These are phyloP conservation scores for Ceyx cyanopectus DNA, from an alignment of 2,113 vertebrate genomes.

Conservation along the genomic window DNA sequence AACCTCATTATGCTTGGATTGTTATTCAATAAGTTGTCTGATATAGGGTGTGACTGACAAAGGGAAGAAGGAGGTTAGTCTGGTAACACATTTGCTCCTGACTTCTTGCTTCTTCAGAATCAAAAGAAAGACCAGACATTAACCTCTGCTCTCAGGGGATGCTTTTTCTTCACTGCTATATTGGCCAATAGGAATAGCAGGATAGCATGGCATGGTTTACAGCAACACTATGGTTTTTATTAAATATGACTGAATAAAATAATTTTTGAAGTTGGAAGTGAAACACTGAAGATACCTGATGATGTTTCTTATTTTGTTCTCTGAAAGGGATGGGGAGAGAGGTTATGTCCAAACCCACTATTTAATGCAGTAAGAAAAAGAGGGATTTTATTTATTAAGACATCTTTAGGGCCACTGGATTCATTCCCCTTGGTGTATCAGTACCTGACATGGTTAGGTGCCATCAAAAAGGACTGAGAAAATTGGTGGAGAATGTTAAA, in stretches of 20 bases:
- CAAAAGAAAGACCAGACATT: neutral
- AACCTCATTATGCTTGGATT: no score
- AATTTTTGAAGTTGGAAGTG: neutral
- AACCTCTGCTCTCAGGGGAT: neutral
- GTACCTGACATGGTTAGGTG: neutral
- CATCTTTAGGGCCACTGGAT: neutral
- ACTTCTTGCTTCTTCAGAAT: neutral
- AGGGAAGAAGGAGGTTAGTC: neutral
- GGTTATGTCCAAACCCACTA: rapidly evolving
- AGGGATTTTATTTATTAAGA: neutral
- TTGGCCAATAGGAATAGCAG: neutral
- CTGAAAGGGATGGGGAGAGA: neutral
- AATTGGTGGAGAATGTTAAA: neutral
- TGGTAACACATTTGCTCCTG: neutral
- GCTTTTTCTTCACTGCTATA: neutral
- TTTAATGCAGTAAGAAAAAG: neutral
- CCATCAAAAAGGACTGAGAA: neutral
- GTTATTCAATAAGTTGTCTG: neutral
- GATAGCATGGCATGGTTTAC: neutral
- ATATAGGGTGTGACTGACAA: neutral
- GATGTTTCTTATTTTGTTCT: neutral
- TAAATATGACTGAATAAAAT: neutral
- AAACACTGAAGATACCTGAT: neutral
- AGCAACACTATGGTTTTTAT: neutral
- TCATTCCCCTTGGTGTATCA: neutral